Evolutionary conservation across 2,797 vertebrate genomes (phyloP), one percentile per base, ranked within the genome.

Genomic region (Florisuga fusca): DNA sequence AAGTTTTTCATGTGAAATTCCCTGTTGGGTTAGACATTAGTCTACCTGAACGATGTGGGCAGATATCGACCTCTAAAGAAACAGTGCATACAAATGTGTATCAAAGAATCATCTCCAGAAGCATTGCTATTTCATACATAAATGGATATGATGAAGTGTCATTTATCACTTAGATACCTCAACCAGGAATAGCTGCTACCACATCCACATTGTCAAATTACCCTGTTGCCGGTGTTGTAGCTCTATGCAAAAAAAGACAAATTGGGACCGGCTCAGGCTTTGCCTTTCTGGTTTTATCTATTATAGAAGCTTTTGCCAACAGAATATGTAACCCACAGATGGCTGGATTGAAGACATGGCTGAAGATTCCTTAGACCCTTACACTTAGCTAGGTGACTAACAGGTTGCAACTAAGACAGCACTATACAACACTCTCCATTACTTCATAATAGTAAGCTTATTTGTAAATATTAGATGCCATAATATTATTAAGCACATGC

Each of bases 111-210:
- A 41, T 41, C 68, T 26, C 19, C 18, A 87, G 63, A 76, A 48
- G 50, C 61, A 20, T 3, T 11, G 13, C 22, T 93, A 46, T 45
- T 46, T 76, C 0, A 0, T 16, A 53, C 13, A 4, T 7, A 50
- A 53, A 51, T 34, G n/a, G 43, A 58, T 0, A 8, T 17, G 31
- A 16, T 26, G 20, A 80, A 81, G 46, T 9, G 31, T 43, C 36
- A 84, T 75, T 88, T 68, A 84, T 90, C 50, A 68, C 45, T 25
- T 21, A 54, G 33, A 68, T 12, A 75, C 64, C 33, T 86, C n/a
- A 27, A 36, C 9, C 76, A 73, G 41, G 23, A 72, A 85, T 72
- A 25, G 66, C 38, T 93, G 74, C 29, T 84, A 33, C 7, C 78
- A 34, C 76, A 84, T 33, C 53, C 59, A 66, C 31, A 19, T 5